Percentiles rank a stretch among this genome's conserved stretches.
Evolutionary conservation across 2,888 invertebrate species (phyloP).

Genomic region (Rhopalosiphum nymphaeae): DNA sequence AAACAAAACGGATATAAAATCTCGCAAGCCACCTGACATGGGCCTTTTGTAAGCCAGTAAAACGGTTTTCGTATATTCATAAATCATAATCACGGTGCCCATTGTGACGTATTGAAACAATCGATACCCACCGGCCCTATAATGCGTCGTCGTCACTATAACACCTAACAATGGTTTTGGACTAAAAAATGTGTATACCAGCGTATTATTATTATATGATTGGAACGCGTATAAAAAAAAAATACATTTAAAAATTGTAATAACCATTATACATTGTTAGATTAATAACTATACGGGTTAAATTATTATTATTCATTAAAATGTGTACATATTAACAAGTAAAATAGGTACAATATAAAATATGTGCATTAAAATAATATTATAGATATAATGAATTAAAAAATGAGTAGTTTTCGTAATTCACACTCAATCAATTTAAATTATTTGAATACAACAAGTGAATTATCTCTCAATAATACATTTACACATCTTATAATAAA

Average conservation of each 20-base stretch:
- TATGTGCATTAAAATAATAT: not conserved
- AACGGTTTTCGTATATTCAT: conserved; percentile 56
- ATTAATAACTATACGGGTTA: not conserved
- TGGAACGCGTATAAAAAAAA: not conserved
- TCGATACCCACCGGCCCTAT: conserved; percentile 47
- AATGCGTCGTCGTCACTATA: conserved; percentile 10
- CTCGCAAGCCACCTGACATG: conserved; percentile 59
- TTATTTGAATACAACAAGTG: not conserved
- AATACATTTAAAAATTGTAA: not conserved
- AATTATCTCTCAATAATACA: not conserved
- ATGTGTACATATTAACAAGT: not conserved
- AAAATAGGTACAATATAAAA: not conserved
- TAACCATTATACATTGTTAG: not conserved
- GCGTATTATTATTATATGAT: not conserved
- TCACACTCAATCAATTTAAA: not conserved
- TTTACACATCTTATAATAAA: not conserved
- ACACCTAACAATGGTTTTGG: conserved; percentile 13
- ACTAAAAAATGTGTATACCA: conserved; percentile 9
- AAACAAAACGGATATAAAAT: conserved; percentile 60
- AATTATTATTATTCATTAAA: not conserved
- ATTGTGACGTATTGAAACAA: conserved; percentile 63
- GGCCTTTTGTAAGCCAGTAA: conserved; percentile 47
- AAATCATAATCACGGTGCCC: conserved; percentile 61
- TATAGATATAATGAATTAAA: not conserved
- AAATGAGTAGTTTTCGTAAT: not conserved